A percentile compares a stretch with the other conserved stretches of the same genome.
Evolutionary conservation across 2,888 invertebrate species (phyloP).

Genomic region (Lasius platythorax): DNA sequence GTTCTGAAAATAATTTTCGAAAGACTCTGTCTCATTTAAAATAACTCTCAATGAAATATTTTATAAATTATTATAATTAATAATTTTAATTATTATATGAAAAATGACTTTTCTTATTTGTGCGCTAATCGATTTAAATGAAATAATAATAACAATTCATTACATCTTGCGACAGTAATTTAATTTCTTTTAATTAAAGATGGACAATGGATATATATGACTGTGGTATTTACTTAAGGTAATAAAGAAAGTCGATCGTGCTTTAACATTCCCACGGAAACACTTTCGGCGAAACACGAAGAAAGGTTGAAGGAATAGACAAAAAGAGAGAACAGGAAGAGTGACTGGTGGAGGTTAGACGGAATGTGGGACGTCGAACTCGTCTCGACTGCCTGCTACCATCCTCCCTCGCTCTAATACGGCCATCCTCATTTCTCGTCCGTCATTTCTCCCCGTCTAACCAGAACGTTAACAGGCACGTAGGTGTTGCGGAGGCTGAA

Average conservation of each 20-base stretch:
- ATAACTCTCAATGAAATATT: background rate
- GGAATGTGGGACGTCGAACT: conserved; percentile 83
- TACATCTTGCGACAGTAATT: background rate
- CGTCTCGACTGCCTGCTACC: conserved; percentile 73
- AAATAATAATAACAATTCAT: background rate
- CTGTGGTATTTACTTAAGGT: background rate
- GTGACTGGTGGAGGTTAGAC: conserved; percentile 69
- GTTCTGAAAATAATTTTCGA: background rate
- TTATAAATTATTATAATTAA: background rate
- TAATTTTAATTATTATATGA: background rate
- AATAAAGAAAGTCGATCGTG: background rate
- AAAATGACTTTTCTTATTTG: background rate
- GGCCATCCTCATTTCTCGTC: conserved; percentile 11
- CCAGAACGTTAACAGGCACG: conserved; percentile 29
- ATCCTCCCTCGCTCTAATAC: conserved; percentile 8
- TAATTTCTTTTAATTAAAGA: conserved; percentile 17
- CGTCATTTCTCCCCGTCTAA: background rate
- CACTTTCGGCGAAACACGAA: conserved; percentile 31
- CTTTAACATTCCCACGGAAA: conserved; percentile 48
- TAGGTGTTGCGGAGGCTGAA: conserved; percentile 35
- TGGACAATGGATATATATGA: background rate
- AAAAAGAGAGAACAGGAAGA: conserved; percentile 47
- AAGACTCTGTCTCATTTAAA: background rate
- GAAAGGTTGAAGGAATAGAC: conserved; percentile 33
- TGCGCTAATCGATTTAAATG: background rate